Percentiles rank a stretch among this genome's conserved stretches.
phyloP scores from a whole-genome alignment of 2,888 invertebrate species.

The Drosophila imparisetae region DNA sequence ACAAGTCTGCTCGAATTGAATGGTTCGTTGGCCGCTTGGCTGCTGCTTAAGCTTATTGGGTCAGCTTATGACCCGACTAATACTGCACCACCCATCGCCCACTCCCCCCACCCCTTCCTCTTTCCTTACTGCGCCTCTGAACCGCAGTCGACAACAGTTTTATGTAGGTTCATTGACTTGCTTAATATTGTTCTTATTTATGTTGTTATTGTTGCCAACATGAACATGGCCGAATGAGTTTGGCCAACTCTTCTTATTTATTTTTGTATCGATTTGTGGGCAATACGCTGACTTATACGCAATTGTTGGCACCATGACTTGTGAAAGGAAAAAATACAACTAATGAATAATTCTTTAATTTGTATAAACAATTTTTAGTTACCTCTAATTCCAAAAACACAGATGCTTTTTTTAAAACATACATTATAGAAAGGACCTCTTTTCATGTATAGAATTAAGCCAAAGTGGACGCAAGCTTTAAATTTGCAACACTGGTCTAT shows the following conservation, averaged over 20 bases:
- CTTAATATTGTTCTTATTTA: conserved; percentile 29
- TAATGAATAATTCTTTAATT: neutral
- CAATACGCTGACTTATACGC: conserved; percentile 31
- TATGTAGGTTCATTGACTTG: conserved; percentile 62
- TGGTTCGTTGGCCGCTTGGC: conserved; percentile 35
- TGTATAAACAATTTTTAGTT: neutral
- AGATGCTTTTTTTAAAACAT: neutral
- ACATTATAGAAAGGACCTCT: neutral
- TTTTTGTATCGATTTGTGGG: conserved; percentile 41
- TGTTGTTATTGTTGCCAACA: conserved; percentile 43
- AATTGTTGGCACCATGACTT: conserved; percentile 11
- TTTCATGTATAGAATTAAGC: neutral
- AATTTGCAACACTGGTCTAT: neutral
- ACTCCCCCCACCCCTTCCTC: neutral
- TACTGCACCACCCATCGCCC: neutral
- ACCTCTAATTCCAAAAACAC: neutral
- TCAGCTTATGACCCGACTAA: conserved; percentile 35
- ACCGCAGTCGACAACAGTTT: conserved; percentile 52
- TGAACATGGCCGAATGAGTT: conserved; percentile 30
- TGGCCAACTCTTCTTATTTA: conserved; percentile 34
- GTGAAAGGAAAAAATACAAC: neutral
- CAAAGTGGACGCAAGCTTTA: neutral
- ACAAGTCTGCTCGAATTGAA: conserved; percentile 44
- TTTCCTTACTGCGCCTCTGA: neutral
- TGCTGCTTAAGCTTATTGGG: conserved; percentile 39